Evolutionary conservation across 2,113 vertebrate species (phyloP).

Genomic region (Cyprinodon variegatus): DNA sequence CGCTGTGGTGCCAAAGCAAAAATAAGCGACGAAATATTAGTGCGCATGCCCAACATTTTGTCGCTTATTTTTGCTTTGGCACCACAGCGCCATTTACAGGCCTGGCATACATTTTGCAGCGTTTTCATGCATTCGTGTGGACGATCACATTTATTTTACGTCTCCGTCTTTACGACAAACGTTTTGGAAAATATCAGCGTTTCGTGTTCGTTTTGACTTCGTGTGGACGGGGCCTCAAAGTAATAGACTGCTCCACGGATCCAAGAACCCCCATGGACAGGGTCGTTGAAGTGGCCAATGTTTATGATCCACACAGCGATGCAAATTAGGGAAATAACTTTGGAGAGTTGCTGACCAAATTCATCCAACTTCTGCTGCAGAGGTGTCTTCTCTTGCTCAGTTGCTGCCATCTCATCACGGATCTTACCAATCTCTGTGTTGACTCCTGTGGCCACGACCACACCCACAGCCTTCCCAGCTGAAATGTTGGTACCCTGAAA

Average conservation of each 20-base stretch:
- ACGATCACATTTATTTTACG: too few species aligned
- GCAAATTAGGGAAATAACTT: slow-evolving; percentile 98
- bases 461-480: slow-evolving; percentile 94
- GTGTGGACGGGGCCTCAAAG: too few species aligned
- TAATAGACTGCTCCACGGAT: slow-evolving; percentile 96
- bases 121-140: too few species aligned
- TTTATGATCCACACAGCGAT: slow-evolving; percentile 99
- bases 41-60: too few species aligned
- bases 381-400: slow-evolving; percentile 93
- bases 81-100: too few species aligned
- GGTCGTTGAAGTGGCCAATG: slow-evolving; percentile 98
- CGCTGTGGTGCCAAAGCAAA: too few species aligned
- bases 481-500: slow-evolving; percentile 95
- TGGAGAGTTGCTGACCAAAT: slow-evolving; percentile 97
- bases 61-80: too few species aligned
- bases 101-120: too few species aligned
- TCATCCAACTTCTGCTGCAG: slow-evolving; percentile 97
- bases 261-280: slow-evolving; percentile 97
- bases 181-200: too few species aligned
- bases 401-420: slow-evolving; percentile 97
- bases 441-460: slow-evolving; percentile 92
- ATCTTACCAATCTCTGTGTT: slow-evolving; percentile 98
- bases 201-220: too few species aligned
- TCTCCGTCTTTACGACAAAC: too few species aligned
- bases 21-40: too few species aligned